These are phyloP conservation scores for Acrossocheilus fasciatus DNA, from an alignment of 2,797 vertebrate genomes.

Conservation along the genomic window DNA sequence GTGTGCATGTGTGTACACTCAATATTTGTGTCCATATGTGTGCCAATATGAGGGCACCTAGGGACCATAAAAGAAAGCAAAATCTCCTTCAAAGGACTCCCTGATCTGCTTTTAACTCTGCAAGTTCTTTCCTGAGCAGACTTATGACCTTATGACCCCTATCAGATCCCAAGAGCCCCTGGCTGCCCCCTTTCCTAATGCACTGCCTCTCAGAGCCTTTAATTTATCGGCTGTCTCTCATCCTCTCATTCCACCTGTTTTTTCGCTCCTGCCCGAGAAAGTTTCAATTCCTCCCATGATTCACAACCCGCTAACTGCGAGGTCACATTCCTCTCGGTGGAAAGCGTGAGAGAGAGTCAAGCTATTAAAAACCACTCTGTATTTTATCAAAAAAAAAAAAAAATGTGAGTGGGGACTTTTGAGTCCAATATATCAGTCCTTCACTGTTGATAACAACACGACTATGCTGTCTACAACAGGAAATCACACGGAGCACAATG, in stretches of 20 bases:
- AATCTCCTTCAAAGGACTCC: constrained; percentile 70
- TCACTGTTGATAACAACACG: not conserved
- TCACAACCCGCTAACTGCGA: constrained; percentile 52
- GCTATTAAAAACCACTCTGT: constrained; percentile 1
- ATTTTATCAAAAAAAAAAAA: not conserved
- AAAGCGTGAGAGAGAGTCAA: constrained; percentile 1
- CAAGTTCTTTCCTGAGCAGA: constrained; percentile 56
- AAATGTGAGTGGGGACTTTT: not conserved
- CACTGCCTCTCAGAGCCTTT: constrained; percentile 60
- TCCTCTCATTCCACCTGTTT: constrained; percentile 74
- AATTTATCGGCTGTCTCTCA: constrained; percentile 73
- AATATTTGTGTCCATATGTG: constrained; percentile 22
- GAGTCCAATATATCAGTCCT: not conserved
- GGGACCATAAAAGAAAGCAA: constrained; percentile 49
- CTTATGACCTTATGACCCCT: constrained; percentile 66
- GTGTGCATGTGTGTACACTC: constrained; percentile 29
- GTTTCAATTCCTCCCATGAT: constrained; percentile 66
- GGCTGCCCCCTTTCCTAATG: constrained; percentile 51
- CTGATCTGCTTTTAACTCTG: constrained; percentile 69
- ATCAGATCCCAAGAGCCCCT: constrained; percentile 61
- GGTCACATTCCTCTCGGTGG: constrained; percentile 41
- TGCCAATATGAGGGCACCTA: constrained; percentile 50
- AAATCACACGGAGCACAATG: not conserved
- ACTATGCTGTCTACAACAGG: not conserved
- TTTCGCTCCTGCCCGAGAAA: constrained; percentile 65